These are phyloP conservation scores for Scytalopus superciliaris DNA, from an alignment of 2,113 vertebrate genomes.

Conservation along the genomic window DNA sequence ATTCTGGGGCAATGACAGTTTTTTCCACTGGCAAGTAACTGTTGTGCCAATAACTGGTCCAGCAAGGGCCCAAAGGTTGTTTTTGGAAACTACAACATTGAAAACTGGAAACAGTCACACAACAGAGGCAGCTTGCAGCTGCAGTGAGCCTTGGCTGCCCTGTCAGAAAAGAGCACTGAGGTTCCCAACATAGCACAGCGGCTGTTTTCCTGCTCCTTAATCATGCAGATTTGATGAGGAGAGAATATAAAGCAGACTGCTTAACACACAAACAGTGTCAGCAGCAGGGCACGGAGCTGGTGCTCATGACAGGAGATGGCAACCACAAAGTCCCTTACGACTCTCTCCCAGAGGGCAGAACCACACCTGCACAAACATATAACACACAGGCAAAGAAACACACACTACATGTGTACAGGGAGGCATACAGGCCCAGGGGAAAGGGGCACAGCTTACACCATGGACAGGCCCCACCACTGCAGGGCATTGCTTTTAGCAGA, in stretches of 20 bases:
- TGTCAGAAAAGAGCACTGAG: not conserved
- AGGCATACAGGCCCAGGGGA: accelerated
- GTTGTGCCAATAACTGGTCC: not conserved
- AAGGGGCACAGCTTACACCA: not conserved
- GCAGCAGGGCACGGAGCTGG: not conserved
- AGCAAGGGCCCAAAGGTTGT: not conserved
- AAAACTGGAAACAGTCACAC: not conserved
- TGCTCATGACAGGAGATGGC: not conserved
- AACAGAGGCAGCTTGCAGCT: not conserved
- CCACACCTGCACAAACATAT: not conserved
- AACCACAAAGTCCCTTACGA: accelerated
- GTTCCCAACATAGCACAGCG: not conserved
- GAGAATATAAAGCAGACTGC: not conserved
- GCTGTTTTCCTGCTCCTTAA: not conserved
- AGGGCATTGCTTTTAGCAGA: not conserved
- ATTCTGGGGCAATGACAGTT: not conserved
- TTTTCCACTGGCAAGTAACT: not conserved
- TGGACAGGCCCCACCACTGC: not conserved
- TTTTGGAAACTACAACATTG: not conserved
- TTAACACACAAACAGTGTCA: not conserved
- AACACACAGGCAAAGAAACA: not conserved
- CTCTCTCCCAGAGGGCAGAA: not conserved
- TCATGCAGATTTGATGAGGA: not conserved
- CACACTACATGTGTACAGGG: not conserved
- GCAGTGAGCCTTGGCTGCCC: not conserved